Evolutionary conservation across 2,888 invertebrate genomes (phyloP), one percentile per base, ranked within the genome.

Genomic region (Beris chalybata): DNA sequence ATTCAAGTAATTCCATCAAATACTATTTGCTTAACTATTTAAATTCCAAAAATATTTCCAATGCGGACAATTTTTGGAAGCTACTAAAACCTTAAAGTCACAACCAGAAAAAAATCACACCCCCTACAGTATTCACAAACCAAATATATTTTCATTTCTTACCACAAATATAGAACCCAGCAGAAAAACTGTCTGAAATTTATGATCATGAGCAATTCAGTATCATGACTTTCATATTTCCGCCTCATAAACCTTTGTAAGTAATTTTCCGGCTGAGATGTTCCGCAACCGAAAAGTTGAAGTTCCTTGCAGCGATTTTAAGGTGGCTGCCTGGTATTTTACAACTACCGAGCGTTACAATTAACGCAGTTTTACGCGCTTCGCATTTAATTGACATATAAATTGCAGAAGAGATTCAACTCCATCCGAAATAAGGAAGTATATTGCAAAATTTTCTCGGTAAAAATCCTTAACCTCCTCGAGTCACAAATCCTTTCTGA

Each of bases 161-260:
- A 38, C 38, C 38, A 4, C 38, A 38, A 38, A 38, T 38, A 38
- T 38, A 38, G 15, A 48, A 48, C 5, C 11, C 5, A n/a, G 15
- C n/a, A 13, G 6, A 48, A 48, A 15, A 48, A 48, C 48, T 48
- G 48, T 15, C 15, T 5, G 12, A 48, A 48, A 48, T 48, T 48
- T 48, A 48, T 48, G 66, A 64, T 64, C n/a, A 30, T 66, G 44
- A 64, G 64, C 69, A 43, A 70, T 67, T 69, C 69, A 67, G 67
- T 65, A 68, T 70, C 71, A 71, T 70, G 70, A 70, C 70, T 68
- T 70, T 69, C 70, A 71, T 71, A 72, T 72, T 72, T 72, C 72
- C 72, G 72, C 71, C 69, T 71, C 72, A 72, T 72, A 72, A 72
- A 72, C 69, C 72, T 70, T 71, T 71, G 70, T 22, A 72, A 72